Evolutionary conservation across 2,113 vertebrate species (phyloP).

Genomic region (Myiopsitta monachus): DNA sequence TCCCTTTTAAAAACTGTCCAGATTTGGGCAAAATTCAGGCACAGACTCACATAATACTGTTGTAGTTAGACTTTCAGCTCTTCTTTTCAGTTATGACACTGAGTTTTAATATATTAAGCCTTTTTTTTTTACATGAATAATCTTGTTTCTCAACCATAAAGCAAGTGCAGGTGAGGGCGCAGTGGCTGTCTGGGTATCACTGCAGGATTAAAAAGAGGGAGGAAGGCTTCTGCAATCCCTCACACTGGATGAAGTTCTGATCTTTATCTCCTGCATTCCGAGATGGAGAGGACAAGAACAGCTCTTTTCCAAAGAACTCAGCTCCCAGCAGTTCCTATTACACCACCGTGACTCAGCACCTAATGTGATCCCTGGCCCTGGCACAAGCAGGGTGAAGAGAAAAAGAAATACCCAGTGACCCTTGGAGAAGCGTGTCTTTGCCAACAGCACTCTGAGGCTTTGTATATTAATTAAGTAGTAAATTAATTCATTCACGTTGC

Average conservation of each 20-base stretch:
- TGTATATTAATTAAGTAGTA: constrained; percentile 41
- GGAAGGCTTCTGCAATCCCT: neutral
- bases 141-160: neutral
- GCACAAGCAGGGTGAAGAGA: neutral
- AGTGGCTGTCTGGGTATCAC: neutral
- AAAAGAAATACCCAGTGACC: neutral
- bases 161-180: neutral
- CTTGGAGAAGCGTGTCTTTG: neutral
- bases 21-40: neutral
- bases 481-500: constrained; percentile 43
- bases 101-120: neutral
- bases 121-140: constrained; percentile 17
- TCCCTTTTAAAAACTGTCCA: neutral
- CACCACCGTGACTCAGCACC: constrained; percentile 36
- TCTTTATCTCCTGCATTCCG: neutral
- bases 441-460: neutral
- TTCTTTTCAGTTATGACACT: neutral
- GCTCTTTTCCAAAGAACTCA: neutral
- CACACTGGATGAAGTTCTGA: neutral
- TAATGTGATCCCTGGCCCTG: neutral
- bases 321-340: constrained; percentile 34
- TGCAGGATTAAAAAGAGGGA: neutral
- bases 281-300: neutral
- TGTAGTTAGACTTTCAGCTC: neutral
- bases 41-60: neutral